Evolutionary conservation across 2,797 vertebrate genomes (phyloP).

Genomic region (Pagetopsis macropterus): DNA sequence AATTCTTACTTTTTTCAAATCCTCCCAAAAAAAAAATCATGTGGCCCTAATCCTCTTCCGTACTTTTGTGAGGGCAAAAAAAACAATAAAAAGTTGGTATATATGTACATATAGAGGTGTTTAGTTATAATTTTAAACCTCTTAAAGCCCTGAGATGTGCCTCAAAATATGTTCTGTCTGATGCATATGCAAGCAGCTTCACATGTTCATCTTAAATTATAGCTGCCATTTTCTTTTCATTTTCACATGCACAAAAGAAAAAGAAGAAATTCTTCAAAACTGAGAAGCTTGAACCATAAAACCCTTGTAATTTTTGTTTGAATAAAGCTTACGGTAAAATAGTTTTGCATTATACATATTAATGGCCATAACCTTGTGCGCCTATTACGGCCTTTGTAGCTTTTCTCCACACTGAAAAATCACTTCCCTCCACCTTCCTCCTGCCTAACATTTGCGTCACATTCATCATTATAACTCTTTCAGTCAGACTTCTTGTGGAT

Average conservation of each 20-base stretch:
- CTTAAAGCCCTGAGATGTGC: background rate
- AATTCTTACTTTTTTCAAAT: no score
- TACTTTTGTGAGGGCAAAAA: no score
- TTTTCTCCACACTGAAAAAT: conserved; percentile 3
- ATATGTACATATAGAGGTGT: background rate
- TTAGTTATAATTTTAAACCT: background rate
- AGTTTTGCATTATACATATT: background rate
- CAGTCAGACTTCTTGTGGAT: conserved; percentile 65
- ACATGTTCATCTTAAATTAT: background rate
- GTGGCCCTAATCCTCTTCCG: no score
- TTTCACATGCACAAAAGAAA: background rate
- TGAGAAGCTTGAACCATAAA: background rate
- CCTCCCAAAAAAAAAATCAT: no score
- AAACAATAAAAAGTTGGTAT: no score
- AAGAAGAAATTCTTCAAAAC: background rate
- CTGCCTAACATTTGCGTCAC: conserved; percentile 63
- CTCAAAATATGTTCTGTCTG: background rate
- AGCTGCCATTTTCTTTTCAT: background rate
- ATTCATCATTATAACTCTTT: conserved; percentile 72
- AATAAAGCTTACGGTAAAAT: background rate
- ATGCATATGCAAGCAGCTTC: background rate
- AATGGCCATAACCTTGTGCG: background rate
- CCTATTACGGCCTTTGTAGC: background rate
- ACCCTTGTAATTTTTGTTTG: background rate
- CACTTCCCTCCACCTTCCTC: conserved; percentile 29